Percentiles rank a stretch among this genome's conserved stretches.
Evolutionary conservation across 2,888 invertebrate genomes (phyloP).

Genomic region (Cancer borealis): DNA sequence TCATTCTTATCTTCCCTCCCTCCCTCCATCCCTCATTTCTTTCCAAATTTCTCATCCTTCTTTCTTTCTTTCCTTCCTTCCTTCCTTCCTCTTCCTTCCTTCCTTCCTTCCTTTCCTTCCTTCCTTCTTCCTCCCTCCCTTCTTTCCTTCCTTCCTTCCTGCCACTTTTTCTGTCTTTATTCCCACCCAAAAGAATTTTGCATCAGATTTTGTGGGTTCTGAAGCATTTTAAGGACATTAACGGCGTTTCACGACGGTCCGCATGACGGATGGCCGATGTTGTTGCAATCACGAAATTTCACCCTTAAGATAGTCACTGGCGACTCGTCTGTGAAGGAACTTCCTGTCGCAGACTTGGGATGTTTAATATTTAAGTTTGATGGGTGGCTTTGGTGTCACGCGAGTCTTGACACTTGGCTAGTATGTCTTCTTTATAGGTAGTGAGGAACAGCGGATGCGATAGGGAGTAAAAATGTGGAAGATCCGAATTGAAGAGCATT

Average conservation of each 20-base stretch:
- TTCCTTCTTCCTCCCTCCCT: not conserved
- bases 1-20: not conserved
- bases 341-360: not conserved
- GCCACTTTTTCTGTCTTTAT: not conserved
- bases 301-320: not conserved
- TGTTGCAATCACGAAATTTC: not conserved
- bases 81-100: not conserved
- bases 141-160: not conserved
- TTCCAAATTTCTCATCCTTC: not conserved
- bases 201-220: not conserved
- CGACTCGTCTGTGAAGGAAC: not conserved
- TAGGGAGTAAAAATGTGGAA: not conserved
- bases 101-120: not conserved
- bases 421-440: not conserved
- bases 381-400: not conserved
- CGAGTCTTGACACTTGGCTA: not conserved
- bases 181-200: not conserved
- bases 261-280: not conserved
- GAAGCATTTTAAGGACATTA: not conserved
- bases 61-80: not conserved
- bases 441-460: not conserved
- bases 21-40: not conserved
- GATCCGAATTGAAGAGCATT: not conserved
- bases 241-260: not conserved
- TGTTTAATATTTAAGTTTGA: not conserved